phyloP scores from a whole-genome alignment of 1,140 invertebrate genomes.

The Acromyrmex echinatior region DNA sequence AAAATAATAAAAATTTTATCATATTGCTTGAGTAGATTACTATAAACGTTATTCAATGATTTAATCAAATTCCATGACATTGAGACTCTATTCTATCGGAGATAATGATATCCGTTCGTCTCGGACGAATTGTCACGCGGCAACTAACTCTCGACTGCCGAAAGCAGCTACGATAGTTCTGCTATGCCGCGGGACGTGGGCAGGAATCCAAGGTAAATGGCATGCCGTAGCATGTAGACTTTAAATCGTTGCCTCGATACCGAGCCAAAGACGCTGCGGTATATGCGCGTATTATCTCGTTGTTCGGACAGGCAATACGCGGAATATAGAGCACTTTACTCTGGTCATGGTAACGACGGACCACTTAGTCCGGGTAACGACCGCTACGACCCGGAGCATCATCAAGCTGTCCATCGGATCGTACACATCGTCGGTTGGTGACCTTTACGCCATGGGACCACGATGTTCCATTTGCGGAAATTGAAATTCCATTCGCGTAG shows the following conservation, averaged over 20 bases:
- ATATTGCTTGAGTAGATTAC: not conserved
- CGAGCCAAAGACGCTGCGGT: slow-evolving; percentile 6
- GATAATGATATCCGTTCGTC: not conserved
- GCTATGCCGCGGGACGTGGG: slow-evolving; percentile 19
- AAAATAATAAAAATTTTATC: not conserved
- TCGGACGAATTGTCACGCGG: not conserved
- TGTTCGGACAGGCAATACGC: slow-evolving; percentile 69
- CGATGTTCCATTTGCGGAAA: slow-evolving; percentile 74
- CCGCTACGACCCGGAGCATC: slow-evolving; percentile 70
- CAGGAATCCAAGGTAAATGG: slow-evolving; percentile 63
- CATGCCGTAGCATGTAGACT: slow-evolving; percentile 8
- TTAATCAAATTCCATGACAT: not conserved
- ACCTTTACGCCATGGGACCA: slow-evolving; percentile 73
- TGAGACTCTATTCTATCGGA: not conserved
- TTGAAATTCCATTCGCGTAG: slow-evolving; percentile 72
- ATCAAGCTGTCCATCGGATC: slow-evolving; percentile 60
- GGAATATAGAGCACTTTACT: slow-evolving; percentile 79
- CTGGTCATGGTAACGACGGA: slow-evolving; percentile 77
- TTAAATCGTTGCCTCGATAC: slow-evolving; percentile 64
- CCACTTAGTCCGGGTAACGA: slow-evolving; percentile 81
- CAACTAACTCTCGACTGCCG: slow-evolving; percentile 26
- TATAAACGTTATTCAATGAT: not conserved
- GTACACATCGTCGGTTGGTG: slow-evolving; percentile 67
- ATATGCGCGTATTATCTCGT: slow-evolving; percentile 65
- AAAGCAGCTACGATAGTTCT: slow-evolving; percentile 27